These are phyloP conservation scores for Sprattus sprattus DNA, from an alignment of 2,113 vertebrate genomes.

Conservation along the genomic window DNA sequence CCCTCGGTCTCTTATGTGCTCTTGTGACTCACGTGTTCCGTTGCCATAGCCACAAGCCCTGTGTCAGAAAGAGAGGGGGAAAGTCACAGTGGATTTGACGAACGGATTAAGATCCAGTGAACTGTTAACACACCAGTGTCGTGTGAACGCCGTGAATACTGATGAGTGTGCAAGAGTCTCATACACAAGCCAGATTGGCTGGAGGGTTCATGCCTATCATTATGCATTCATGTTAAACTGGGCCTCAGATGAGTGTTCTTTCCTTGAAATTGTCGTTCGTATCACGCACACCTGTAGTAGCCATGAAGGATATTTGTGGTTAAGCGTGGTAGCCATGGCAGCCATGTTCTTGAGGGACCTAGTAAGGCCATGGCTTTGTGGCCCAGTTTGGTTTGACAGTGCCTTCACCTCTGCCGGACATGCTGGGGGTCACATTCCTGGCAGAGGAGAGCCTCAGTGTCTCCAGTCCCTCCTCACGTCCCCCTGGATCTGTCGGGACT, in stretches of 20 bases:
- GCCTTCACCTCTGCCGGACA: not conserved
- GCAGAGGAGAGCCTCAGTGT: not conserved
- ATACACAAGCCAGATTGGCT: no score
- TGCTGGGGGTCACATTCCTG: not conserved
- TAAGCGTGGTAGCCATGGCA: not conserved
- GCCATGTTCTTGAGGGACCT: no score
- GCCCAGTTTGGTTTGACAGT: not conserved
- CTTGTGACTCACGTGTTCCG: slow-evolving; percentile 23
- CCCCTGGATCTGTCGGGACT: slow-evolving; percentile 7
- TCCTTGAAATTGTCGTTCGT: not conserved
- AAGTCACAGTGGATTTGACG: not conserved
- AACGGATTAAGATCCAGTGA: slow-evolving; percentile 35
- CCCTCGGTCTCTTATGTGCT: not conserved
- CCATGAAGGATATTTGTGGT: not conserved
- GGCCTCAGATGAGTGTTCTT: not conserved
- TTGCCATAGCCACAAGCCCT: slow-evolving; percentile 33
- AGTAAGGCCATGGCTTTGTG: no score
- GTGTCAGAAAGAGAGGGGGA: not conserved
- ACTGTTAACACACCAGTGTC: slow-evolving; percentile 16
- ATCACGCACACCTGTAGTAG: not conserved
- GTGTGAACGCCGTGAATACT: not conserved
- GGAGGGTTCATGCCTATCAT: not conserved
- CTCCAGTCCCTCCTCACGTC: not conserved
- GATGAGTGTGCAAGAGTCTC: not conserved
- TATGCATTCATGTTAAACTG: not conserved